A percentile compares a stretch with the other conserved stretches of the same genome.
Evolutionary conservation across 2,797 vertebrate species (phyloP).

Genomic region (Phalanger gymnotis): DNA sequence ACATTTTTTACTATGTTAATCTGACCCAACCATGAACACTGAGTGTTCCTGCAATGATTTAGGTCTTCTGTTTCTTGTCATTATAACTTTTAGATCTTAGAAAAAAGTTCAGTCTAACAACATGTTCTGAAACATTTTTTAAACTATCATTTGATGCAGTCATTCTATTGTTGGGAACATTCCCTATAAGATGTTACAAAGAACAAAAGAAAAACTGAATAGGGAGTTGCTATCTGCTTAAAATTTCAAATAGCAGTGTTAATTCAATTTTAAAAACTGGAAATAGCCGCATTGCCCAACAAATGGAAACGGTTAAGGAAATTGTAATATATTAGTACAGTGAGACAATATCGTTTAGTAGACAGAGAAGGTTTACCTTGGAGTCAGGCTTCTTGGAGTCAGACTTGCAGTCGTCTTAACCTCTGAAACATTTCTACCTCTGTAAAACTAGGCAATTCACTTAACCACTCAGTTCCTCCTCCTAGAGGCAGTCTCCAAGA

Average conservation of each 20-base stretch:
- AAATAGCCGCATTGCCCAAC: no score
- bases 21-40: not conserved
- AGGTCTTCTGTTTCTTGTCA: not conserved
- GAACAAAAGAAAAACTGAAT: not conserved
- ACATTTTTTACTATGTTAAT: not conserved
- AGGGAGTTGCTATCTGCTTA: not conserved
- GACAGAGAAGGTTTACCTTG: no score
- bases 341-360: no score
- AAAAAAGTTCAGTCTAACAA: not conserved
- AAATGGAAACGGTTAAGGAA: no score
- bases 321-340: no score
- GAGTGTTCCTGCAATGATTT: not conserved
- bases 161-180: not conserved
- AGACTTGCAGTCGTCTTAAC: no score
- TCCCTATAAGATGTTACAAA: not conserved
- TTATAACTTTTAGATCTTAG: not conserved
- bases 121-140: not conserved
- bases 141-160: not conserved
- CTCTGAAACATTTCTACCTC: no score
- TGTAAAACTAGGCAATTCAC: no score
- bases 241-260: not conserved
- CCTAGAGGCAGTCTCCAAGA: no score
- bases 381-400: no score
- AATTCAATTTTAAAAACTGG: no score
- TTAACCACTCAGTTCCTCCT: no score